phyloP scores from a whole-genome alignment of 2,797 vertebrate species.

The Spheniscus humboldti region DNA sequence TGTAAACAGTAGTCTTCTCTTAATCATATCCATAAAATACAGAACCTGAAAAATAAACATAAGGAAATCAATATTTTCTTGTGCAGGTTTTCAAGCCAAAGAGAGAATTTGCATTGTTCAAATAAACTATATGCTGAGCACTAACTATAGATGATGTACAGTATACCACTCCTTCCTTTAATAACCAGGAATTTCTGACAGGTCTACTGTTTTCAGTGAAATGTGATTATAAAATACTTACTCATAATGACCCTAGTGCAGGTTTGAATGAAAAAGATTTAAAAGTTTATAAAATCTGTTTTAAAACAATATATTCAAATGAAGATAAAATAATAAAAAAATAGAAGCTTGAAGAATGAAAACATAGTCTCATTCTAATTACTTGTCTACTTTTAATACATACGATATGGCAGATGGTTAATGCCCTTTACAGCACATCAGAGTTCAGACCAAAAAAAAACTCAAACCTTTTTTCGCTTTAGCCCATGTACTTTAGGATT shows the following conservation, averaged over 20 bases:
- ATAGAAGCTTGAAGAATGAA: neutral
- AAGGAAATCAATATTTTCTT: neutral
- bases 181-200: neutral
- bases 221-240: neutral
- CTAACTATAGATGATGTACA: neutral
- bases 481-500: neutral
- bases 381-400: neutral
- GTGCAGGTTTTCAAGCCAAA: neutral
- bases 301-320: neutral
- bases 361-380: neutral
- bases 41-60: neutral
- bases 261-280: neutral
- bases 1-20: neutral
- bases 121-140: neutral
- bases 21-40: neutral
- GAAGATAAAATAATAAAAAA: neutral
- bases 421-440: neutral
- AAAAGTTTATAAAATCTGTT: neutral
- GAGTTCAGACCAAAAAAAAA: neutral
- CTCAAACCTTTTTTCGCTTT: neutral
- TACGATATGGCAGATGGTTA: neutral
- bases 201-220: neutral
- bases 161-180: neutral
- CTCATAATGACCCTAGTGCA: neutral
- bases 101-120: neutral